Conservation (phyloP, 2,888 invertebrate genomes). For the Drosophila pseudotalamancana region DNA sequence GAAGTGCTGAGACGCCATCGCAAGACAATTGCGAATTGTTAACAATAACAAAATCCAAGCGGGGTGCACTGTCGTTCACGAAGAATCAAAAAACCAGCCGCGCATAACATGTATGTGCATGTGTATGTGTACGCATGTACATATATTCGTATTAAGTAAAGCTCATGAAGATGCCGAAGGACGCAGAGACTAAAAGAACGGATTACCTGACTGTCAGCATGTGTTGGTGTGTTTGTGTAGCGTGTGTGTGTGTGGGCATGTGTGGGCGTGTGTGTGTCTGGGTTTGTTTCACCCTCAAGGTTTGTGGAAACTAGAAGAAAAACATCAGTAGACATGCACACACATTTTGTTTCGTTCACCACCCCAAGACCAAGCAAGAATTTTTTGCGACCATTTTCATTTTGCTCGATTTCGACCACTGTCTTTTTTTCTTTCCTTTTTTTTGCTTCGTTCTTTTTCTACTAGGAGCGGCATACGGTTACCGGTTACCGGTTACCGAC, state of each 20-base stretch:
- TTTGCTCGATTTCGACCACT: slow-evolving; percentile 45
- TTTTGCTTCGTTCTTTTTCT: slow-evolving; percentile 11
- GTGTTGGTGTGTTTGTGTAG: neutral
- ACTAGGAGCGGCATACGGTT: slow-evolving; percentile 18
- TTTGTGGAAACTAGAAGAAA: slow-evolving; percentile 1
- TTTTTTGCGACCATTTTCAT: slow-evolving; percentile 67
- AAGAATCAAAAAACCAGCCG: too few relatives aligned
- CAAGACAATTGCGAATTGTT: slow-evolving; percentile 10
- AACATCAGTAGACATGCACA: slow-evolving; percentile 9
- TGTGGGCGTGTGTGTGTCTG: slow-evolving; percentile 14
- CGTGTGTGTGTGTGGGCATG: neutral
- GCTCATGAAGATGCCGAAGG: slow-evolving; percentile 2
- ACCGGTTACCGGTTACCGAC: slow-evolving; percentile 4
- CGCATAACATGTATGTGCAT: neutral
- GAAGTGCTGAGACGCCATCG: neutral
- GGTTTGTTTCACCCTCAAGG: slow-evolving; percentile 23
- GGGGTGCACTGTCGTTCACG: neutral
- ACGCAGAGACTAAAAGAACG: slow-evolving; percentile 1
- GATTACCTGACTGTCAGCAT: neutral
- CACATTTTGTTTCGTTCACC: slow-evolving; percentile 29
- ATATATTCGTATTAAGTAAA: neutral
- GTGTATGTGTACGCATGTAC: neutral
- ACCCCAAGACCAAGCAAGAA: slow-evolving; percentile 21
- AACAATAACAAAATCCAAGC: neutral
- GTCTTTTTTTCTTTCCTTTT: slow-evolving; percentile 20